Base-by-base conservation (phyloP, 2,113 vertebrate species). In the Pyxicephalus adspersus region DNA sequence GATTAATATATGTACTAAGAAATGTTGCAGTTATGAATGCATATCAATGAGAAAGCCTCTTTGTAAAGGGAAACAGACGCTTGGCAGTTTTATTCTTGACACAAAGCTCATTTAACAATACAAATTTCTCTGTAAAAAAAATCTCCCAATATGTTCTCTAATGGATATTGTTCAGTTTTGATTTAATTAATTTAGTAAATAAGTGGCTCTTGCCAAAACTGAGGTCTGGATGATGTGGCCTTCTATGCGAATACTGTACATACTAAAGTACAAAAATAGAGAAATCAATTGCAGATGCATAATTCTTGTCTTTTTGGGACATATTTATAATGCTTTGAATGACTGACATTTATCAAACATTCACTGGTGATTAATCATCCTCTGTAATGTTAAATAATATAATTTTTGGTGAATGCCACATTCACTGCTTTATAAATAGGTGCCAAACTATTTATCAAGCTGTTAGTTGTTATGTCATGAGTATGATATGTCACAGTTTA, bases 1-100 rank as follows among this genome's bases (percentile, higher is more conserved):
- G 83, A 89, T 89, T 90, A 91, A 88, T 84, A 88, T 55, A 64
- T 72, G 83, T 83, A 20, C 17, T 85, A 84, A 86, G 55, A 83
- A 86, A 64, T 66, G 23, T 84, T 75, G 51, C 11, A 29, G 3
- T 79, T 84, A 84, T 79, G 68, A 52, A 83, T 66, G 23, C 66
- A 9, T 83, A 73, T 77, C 25, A 64, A 75, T 81, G 70, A 75
- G 70, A 58, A 74, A 50, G 29, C 18, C 60, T 75, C 70, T 81
- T 54, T 38, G 51, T 26, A 74, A 45, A 74, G 29, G 65, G 54
- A 66, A 66, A 31, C 29, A 81, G 79, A 75, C 80, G 54, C 50
- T 73, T 73, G 63, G 18, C 80, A 66, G 51, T 45, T 74, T 58
- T 58, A 58, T 57, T 28, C 23, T 20, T 75, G 70, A 81, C 63